Base-by-base conservation (phyloP, 2,888 invertebrate species). In the Tinea pellionella region DNA sequence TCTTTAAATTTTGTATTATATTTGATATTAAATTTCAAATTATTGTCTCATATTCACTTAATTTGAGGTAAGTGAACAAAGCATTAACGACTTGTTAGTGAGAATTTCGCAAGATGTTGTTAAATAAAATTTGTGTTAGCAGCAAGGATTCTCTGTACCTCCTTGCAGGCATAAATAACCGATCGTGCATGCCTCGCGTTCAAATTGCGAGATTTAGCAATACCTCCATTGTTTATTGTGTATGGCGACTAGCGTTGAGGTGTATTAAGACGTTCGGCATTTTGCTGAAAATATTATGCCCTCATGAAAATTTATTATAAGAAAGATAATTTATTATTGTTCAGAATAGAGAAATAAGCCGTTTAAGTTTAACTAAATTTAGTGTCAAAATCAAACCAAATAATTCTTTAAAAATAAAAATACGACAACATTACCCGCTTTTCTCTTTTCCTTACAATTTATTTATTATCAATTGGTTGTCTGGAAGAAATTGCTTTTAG, bases 221-320 rank as follows among this genome's bases (percentile, higher is more conserved):
- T 67, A 61, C 66, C 62, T 61, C 71, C 68, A 78, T 80, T 80
- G 79, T 81, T 78, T 75, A 72, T 70, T 70, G 71, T 73, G 68
- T 69, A 67, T 66, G 65, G 63, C 66, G 61, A 62, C 37, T 2
- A 37, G 29, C 56, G 58, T 29, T 37, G 15, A 58, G 58, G 37
- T 32, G 58, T 37, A 43, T 61, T 58, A 18, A 61, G 43, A 47
- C 32, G 60, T 60, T 60, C 32, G 58, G 2, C 58, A 47, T 47
- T 55, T 47, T 19, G 29, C 24, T 55, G 55, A 19, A 24, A 18
- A 15, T 16, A 37, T 37, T 37, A n/a, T 37, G 37, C 9, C 1
- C 6, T 6, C 9, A 2, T 2, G 37, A 37, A 37, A 37, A 37
- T 37, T 6, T 2, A 37, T 30, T 7, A 30, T 30, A 30, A 30